Evolutionary conservation across 37 sponge, comb jelly and placozoan species (phyloP), one percentile per base, ranked within the genome.

Genomic region (Halichondria panicea): DNA sequence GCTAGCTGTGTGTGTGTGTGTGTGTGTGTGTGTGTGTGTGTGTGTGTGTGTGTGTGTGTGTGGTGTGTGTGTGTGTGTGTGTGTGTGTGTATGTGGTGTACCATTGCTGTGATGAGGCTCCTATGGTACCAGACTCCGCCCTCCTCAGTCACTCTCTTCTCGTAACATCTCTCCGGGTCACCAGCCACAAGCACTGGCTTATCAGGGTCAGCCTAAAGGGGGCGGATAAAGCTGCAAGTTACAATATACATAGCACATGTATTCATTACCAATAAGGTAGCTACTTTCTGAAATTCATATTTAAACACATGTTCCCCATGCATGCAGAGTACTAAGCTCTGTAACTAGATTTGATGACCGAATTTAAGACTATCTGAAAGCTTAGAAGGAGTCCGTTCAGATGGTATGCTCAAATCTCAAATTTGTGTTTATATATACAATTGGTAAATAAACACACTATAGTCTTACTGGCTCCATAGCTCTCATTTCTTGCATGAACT

Each of bases 101-200:
- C 95, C 92, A 95, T 41, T 15, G 81, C 93, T 43, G 63, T 34
- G n/a, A 96, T 74, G 35, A 96, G 40, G 22, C 66, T 80, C 19
- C 42, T 37, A 36, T 89, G 93, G 45, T 96, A 96, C 33, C 75
- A 67, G 11, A 92, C 84, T 9, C 85, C 88, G n/a, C 93, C 93
- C 0, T 77, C 71, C 19, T 81, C 59, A 31, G 61, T 48, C 41
- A 87, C 88, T 21, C 44, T 55, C n/a, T 42, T 48, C 75, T 73
- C 72, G 48, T 79, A 69, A 9, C 34, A 24, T 18, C 91, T 57
- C 74, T 92, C 93, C 0, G 93, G 93, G 41, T 96, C 97, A 32
- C 97, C 97, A 63, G 97, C 88, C 32, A 96, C 93, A 71, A 91
- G 42, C 19, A 96, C 93, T 8, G 87, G 86, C 39, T 78, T 73